Evolutionary conservation across 2,888 invertebrate species (phyloP), one percentile per base, ranked within the genome.

Genomic region (Dermolepida albohirtum): DNA sequence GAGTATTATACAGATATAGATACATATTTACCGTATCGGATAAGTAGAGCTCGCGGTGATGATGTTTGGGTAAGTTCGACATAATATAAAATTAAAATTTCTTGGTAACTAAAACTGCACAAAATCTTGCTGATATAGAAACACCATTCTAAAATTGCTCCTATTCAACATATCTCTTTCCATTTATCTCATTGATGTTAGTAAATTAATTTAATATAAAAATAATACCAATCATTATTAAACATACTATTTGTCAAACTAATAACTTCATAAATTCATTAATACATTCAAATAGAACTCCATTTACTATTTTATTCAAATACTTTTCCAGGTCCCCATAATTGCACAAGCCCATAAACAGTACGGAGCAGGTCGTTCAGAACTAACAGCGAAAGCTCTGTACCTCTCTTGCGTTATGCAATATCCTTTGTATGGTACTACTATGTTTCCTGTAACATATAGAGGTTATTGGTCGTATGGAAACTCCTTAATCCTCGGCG

Each of bases 351-450:
- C 95, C 2, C 95, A 95, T 80, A 87, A 92, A 8, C 94, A 95
- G 79, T 97, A 96, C 80, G 97, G 97, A 63, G 91, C 94, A n/a
- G 95, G 95, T 0, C 91, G 96, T 66, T 91, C 93, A 0, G 96
- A 96, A 79, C 84, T 97, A 49, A 95, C 96, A 0, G 95, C 96
- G 14, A 97, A 97, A 84, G 96, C 96, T 17, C 86, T 97, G 72
- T 97, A 97, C 82, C 85, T 97, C 70, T 95, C 96, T 0, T 96
- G 96, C 79, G 97, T 97, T 5, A 97, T 97, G 94, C 97, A 97
- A 83, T 97, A 96, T 82, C 96, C 97, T 0, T 86, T 97, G 0
- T 41, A 87, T 87, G 85, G 84, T 4, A 83, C 81, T 7, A 84
- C 83, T 6, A 83, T 84, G 83, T 84, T 79, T 70, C 92, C 92